A percentile compares a stretch with the other conserved stretches of the same genome.
phyloP scores from a whole-genome alignment of 2,888 invertebrate genomes.

The Esperia sulphurella region DNA sequence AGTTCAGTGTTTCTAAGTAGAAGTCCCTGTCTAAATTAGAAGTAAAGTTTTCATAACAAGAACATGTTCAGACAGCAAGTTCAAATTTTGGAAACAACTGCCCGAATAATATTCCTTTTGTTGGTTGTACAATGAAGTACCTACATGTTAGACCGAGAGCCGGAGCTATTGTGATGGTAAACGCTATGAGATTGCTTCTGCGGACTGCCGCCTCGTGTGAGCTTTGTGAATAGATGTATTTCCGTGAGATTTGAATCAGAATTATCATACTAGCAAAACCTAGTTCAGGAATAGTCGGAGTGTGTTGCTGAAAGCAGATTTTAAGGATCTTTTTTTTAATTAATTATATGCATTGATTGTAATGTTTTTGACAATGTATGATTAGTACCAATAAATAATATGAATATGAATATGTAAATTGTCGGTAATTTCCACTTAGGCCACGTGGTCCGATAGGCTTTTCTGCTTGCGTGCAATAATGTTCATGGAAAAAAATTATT shows the following conservation, averaged over 20 bases:
- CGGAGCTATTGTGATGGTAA: constrained; percentile 14
- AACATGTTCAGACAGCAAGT: background rate
- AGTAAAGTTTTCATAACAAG: background rate
- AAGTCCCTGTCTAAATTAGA: background rate
- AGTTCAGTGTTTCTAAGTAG: no score
- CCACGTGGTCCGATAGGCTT: no score
- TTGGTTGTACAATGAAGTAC: background rate
- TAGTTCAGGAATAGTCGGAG: background rate
- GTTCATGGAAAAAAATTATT: no score
- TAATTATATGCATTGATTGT: no score
- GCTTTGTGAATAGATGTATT: background rate
- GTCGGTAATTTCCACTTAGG: no score
- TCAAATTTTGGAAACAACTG: background rate
- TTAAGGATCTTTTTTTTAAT: no score
- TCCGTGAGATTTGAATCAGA: background rate
- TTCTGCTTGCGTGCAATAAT: no score
- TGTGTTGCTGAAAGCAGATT: background rate
- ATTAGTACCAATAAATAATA: no score
- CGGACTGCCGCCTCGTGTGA: background rate
- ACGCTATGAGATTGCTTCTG: constrained; percentile 9
- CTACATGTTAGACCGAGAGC: background rate
- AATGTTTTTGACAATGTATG: no score
- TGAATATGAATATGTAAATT: no score
- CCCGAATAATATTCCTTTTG: constrained; percentile 10
- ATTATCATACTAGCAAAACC: background rate